phyloP scores from a whole-genome alignment of 2,113 vertebrate species.

The Halcyon malimbica region DNA sequence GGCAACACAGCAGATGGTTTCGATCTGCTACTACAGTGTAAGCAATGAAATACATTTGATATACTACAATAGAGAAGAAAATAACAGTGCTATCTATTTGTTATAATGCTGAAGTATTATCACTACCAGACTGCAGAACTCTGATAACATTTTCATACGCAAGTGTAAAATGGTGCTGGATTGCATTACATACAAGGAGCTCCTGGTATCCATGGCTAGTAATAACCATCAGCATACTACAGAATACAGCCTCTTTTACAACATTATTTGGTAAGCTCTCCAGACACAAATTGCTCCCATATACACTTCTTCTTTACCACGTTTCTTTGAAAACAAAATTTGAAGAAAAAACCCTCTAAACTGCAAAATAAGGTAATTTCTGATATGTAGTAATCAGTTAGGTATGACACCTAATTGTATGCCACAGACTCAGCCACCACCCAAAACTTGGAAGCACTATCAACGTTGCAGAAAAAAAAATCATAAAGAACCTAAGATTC shows the following conservation, averaged over 20 bases:
- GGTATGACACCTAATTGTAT: not conserved
- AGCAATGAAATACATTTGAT: slow-evolving; percentile 77
- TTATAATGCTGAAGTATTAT: slow-evolving; percentile 59
- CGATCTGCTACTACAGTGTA: slow-evolving; percentile 84
- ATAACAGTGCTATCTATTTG: slow-evolving; percentile 68
- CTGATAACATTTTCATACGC: slow-evolving; percentile 59
- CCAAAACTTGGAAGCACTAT: not conserved
- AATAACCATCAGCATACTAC: slow-evolving; percentile 23
- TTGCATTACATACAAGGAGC: slow-evolving; percentile 18
- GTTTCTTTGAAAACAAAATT: not conserved
- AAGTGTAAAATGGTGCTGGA: slow-evolving; percentile 29
- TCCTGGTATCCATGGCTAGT: slow-evolving; percentile 24
- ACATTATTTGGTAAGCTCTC: not conserved
- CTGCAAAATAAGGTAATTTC: not conserved
- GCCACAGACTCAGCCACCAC: not conserved
- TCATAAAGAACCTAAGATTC: not conserved
- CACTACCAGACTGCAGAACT: slow-evolving; percentile 61
- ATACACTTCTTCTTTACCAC: not conserved
- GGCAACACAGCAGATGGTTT: slow-evolving; percentile 87
- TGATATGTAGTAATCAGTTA: not conserved
- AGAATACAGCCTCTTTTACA: slow-evolving; percentile 12
- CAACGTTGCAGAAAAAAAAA: not conserved
- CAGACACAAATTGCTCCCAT: slow-evolving; percentile 27
- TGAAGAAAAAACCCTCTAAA: not conserved
- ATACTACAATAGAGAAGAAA: slow-evolving; percentile 55